These are phyloP conservation scores for Aphyosemion australe DNA, from an alignment of 2,113 vertebrate genomes.

Conservation along the genomic window DNA sequence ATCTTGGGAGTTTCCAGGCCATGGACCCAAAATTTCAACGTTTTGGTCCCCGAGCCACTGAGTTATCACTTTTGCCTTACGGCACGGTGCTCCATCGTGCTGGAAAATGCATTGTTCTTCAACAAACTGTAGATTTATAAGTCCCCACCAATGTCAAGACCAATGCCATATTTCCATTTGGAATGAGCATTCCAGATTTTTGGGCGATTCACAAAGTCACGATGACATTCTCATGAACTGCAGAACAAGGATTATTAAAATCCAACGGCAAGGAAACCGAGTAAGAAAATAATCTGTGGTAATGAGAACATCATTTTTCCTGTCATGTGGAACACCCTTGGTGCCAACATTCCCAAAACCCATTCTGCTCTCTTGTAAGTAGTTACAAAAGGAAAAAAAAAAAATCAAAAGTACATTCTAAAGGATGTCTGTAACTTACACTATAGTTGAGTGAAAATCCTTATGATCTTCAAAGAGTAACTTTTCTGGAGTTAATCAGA, in stretches of 20 bases:
- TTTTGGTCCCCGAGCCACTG: no score
- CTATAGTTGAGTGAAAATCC: not conserved
- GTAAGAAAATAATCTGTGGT: conserved; percentile 59
- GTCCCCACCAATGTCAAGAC: no score
- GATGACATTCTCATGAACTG: conserved; percentile 53
- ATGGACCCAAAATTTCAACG: no score
- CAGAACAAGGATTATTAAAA: conserved; percentile 51
- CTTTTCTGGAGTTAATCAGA: conserved; percentile 21
- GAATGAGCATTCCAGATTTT: conserved; percentile 38
- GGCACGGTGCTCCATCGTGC: no score
- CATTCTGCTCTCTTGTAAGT: conserved; percentile 23
- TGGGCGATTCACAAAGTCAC: conserved; percentile 46
- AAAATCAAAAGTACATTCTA: conserved; percentile 22
- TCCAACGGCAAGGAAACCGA: conserved; percentile 41
- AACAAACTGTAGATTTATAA: no score
- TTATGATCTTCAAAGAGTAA: conserved; percentile 1
- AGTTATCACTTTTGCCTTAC: no score
- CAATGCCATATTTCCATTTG: conserved; percentile 47
- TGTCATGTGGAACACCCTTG: conserved; percentile 36
- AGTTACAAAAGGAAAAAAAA: conserved; percentile 24
- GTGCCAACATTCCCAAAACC: conserved; percentile 18
- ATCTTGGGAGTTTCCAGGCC: no score
- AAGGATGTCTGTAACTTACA: conserved; percentile 9
- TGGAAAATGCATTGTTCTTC: no score
- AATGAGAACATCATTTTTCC: conserved; percentile 54